These are phyloP conservation scores for Neosilurus mollespiculum DNA, from an alignment of 2,797 vertebrate genomes.

Conservation along the genomic window DNA sequence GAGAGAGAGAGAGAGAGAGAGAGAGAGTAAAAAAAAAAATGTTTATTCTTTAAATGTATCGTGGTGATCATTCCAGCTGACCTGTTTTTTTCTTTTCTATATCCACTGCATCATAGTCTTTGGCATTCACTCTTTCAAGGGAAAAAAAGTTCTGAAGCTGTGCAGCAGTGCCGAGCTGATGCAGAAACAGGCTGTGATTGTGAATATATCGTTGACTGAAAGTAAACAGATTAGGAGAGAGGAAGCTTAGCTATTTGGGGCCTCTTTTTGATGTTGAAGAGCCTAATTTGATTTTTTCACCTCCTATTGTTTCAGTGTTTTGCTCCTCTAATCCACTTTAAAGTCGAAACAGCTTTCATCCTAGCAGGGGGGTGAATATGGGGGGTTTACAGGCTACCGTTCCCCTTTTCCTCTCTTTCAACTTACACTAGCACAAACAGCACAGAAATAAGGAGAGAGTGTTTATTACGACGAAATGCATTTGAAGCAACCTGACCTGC, in stretches of 20 bases:
- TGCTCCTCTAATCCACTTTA: conserved; percentile 82
- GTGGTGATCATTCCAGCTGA: neutral
- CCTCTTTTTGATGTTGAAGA: conserved; percentile 76
- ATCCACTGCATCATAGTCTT: neutral
- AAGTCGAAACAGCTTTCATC: conserved; percentile 81
- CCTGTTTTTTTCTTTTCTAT: neutral
- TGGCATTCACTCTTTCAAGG: neutral
- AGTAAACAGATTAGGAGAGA: conserved; percentile 79
- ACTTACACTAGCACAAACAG: conserved; percentile 43
- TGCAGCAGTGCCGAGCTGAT: conserved; percentile 31
- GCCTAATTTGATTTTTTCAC: conserved; percentile 83
- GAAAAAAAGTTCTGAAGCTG: neutral
- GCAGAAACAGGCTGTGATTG: conserved; percentile 66
- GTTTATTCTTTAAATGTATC: neutral
- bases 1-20: neutral
- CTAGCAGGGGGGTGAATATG: conserved; percentile 54
- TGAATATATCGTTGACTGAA: conserved; percentile 73
- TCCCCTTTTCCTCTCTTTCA: conserved; percentile 43
- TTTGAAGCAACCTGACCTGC: neutral
- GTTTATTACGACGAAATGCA: neutral
- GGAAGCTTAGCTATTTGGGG: conserved; percentile 75
- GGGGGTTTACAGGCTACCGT: conserved; percentile 40
- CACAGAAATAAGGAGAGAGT: conserved; percentile 27
- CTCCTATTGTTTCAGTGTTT: conserved; percentile 82
- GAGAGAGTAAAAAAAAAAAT: conserved; percentile 23